These are phyloP conservation scores for Thelaira solivaga DNA, from an alignment of 2,888 invertebrate genomes.

Conservation along the genomic window DNA sequence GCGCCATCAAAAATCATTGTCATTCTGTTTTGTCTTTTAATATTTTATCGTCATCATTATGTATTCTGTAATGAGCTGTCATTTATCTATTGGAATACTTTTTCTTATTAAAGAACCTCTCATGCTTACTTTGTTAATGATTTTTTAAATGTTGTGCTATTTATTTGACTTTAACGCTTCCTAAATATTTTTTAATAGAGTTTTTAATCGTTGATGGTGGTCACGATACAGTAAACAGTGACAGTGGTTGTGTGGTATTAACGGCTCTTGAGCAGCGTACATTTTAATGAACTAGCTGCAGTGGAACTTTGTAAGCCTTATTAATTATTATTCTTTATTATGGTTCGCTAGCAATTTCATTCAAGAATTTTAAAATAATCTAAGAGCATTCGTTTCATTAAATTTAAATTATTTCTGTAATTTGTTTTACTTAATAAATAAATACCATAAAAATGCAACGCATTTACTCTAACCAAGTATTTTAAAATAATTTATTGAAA, in stretches of 20 bases:
- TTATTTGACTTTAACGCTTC: constrained; percentile 18
- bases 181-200: not conserved
- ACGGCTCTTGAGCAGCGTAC: not conserved
- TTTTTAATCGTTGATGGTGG: constrained; percentile 22
- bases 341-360: not conserved
- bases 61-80: constrained; percentile 44
- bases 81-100: constrained; percentile 50
- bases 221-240: constrained; percentile 8
- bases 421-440: too few species aligned
- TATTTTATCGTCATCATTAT: constrained; percentile 22
- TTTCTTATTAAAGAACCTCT: not conserved
- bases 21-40: not conserved
- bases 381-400: too few species aligned
- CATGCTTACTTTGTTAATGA: constrained; percentile 24
- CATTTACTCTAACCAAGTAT: too few species aligned
- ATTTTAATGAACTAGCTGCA: too few species aligned
- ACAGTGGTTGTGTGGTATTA: not conserved
- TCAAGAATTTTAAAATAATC: not conserved
- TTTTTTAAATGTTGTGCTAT: constrained; percentile 50
- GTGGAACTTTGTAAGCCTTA: not conserved
- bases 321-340: not conserved
- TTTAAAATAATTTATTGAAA: too few species aligned
- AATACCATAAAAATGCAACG: too few species aligned
- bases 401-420: too few species aligned
- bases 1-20: constrained; percentile 1